These are phyloP conservation scores for Camelus dromedarius DNA, from an alignment of 2,113 vertebrate species.

Conservation along the genomic window DNA sequence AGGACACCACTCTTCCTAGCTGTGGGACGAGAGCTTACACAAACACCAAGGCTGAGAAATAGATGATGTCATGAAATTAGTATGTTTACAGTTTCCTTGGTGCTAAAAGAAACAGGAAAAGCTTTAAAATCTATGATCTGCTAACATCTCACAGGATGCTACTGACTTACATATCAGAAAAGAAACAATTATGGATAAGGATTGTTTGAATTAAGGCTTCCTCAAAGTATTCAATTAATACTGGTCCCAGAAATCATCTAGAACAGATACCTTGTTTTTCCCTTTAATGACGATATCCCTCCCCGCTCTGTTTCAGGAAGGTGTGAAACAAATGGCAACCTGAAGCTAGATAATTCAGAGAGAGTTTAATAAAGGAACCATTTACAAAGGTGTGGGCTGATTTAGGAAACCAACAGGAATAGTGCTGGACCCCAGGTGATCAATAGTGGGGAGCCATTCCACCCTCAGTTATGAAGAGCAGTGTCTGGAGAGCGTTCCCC, in stretches of 20 bases:
- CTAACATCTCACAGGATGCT: background rate
- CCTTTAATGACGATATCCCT: constrained; percentile 42
- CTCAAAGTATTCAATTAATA: background rate
- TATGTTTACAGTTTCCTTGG: background rate
- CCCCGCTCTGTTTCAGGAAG: background rate
- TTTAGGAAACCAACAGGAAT: background rate
- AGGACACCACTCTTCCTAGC: background rate
- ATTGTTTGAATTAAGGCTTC: background rate
- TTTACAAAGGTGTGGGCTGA: background rate
- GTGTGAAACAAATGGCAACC: background rate
- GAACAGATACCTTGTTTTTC: background rate
- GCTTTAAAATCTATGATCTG: background rate
- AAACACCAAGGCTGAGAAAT: background rate
- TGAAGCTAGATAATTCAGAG: background rate
- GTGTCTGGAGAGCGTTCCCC: background rate
- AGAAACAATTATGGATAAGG: background rate
- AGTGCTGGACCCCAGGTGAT: background rate
- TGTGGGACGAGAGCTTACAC: background rate
- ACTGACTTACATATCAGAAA: background rate
- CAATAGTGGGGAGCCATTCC: fast-evolving
- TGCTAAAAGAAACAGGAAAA: background rate
- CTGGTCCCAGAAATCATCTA: constrained; percentile 1
- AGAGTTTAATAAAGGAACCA: background rate
- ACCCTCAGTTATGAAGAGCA: background rate
- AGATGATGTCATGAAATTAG: background rate